Evolutionary conservation across 2,888 invertebrate species (phyloP).

Genomic region (Congeria kusceri): DNA sequence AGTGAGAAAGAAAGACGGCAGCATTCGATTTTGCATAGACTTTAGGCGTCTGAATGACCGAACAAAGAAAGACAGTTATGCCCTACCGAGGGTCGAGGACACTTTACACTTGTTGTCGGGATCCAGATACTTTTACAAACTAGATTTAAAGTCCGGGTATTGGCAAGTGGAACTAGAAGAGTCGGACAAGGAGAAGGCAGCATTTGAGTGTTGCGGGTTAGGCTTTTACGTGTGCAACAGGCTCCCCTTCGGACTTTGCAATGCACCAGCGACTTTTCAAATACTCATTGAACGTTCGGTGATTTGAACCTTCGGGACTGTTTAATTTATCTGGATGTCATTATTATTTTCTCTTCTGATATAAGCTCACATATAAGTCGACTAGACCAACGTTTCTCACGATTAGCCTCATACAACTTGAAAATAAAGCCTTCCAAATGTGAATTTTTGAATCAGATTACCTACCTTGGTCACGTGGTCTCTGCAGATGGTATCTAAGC

Average conservation of each 20-base stretch:
- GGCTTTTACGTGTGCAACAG: constrained; percentile 11
- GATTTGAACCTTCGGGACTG: not conserved
- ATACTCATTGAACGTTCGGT: not conserved
- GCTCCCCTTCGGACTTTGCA: not conserved
- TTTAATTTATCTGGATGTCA: not conserved
- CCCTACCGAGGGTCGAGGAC: not conserved
- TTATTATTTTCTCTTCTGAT: not conserved
- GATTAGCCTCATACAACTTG: constrained; percentile 18
- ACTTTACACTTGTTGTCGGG: not conserved
- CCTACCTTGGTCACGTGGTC: constrained; percentile 35
- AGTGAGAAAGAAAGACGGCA: not conserved
- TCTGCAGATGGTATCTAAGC: constrained; percentile 24
- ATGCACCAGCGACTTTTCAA: not conserved
- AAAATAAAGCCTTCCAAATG: constrained; percentile 37
- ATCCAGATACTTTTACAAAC: constrained; percentile 16
- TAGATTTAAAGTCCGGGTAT: constrained; percentile 19
- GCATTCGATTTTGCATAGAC: not conserved
- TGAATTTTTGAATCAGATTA: constrained; percentile 20
- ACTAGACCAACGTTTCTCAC: constrained; percentile 3
- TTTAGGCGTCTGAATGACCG: not conserved
- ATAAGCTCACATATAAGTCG: constrained; percentile 9
- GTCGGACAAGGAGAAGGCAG: constrained; percentile 32
- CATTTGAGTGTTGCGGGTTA: constrained; percentile 21
- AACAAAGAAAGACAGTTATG: not conserved
- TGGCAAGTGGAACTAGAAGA: constrained; percentile 27